Evolutionary conservation across 2,888 invertebrate species (phyloP), one percentile per base, ranked within the genome.

Genomic region (Erannis defoliaria): DNA sequence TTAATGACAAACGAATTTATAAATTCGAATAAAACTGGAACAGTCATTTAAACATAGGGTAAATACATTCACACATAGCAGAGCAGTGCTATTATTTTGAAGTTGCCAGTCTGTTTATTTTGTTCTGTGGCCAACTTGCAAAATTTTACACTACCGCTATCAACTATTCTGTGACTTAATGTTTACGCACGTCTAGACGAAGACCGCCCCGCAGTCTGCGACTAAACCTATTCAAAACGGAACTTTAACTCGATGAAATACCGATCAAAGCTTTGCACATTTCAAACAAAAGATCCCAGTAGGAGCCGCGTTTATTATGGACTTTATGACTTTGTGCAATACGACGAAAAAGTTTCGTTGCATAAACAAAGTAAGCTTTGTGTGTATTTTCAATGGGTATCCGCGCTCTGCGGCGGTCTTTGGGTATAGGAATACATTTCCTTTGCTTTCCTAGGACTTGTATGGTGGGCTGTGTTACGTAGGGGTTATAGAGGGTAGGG

Each of bases 131-230:
- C 48, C 51, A 31, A 23, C 14, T 50, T 53, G 56, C 64, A 55
- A 69, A 67, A 68, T 66, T 60, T 54, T 65, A 53, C 53, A 62
- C 46, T 54, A 64, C 49, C 35, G 42, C 56, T 56, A 45, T 49
- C 55, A 62, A 38, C 68, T 67, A 71, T 62, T 66, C 68, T 46
- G 55, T 67, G 70, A 56, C 43, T 66, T 71, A 55, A 76, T 77
- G 72, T 74, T 75, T 76, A 83, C 84, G 84, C 84, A 78, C 67
- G 84, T 84, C 84, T 84, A 84, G 84, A 84, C 84, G 61, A 70
- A 54, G 60, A 61, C 55, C 55, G 61, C 60, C 67, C 59, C 57
- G 59, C 55, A 57, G 62, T 59, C 64, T 63, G 62, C 14, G 8
- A 14, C 26, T 38, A 48, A 59, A 55, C n/a, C 19, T 38, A 16